Conservation (phyloP, 1,140 invertebrate genomes). For the Bathynomus jamesi region DNA sequence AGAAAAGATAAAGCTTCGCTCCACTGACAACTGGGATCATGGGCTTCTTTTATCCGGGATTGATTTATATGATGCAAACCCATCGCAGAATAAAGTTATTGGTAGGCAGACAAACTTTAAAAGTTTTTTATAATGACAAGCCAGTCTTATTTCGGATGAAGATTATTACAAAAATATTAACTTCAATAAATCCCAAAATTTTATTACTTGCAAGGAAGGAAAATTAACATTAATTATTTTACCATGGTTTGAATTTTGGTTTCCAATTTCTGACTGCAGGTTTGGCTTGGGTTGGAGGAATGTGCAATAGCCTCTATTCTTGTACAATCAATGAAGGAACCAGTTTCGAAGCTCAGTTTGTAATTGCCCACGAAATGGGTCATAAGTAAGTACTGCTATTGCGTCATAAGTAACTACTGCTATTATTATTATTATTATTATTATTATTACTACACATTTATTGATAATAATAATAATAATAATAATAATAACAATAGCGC, state of each 20-base stretch:
- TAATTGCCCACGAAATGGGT: conserved; percentile 45
- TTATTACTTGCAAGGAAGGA: background rate
- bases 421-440: conserved; percentile 3
- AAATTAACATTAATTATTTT: too few relatives aligned
- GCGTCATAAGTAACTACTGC: background rate
- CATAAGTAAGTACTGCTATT: conserved; percentile 40
- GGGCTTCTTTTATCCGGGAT: conserved; percentile 47
- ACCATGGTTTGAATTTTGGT: background rate
- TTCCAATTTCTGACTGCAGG: conserved; percentile 35
- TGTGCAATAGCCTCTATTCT: conserved; percentile 43
- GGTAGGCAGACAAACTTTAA: conserved; percentile 20
- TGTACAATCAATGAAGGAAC: conserved; percentile 46
- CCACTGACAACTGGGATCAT: conserved; percentile 46
- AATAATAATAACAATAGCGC: too few relatives aligned
- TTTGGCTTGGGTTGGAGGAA: conserved; percentile 45
- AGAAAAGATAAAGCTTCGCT: conserved; percentile 27
- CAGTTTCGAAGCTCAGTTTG: conserved; percentile 45
- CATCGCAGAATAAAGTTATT: conserved; percentile 36
- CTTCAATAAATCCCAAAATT: background rate
- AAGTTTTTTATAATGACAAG: background rate
- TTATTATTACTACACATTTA: too few relatives aligned
- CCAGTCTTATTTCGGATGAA: background rate
- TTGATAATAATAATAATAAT: too few relatives aligned
- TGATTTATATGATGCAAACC: conserved; percentile 34
- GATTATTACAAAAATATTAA: background rate